Evolutionary conservation across 1,140 invertebrate genomes (phyloP).

Genomic region (Pantala flavescens): DNA sequence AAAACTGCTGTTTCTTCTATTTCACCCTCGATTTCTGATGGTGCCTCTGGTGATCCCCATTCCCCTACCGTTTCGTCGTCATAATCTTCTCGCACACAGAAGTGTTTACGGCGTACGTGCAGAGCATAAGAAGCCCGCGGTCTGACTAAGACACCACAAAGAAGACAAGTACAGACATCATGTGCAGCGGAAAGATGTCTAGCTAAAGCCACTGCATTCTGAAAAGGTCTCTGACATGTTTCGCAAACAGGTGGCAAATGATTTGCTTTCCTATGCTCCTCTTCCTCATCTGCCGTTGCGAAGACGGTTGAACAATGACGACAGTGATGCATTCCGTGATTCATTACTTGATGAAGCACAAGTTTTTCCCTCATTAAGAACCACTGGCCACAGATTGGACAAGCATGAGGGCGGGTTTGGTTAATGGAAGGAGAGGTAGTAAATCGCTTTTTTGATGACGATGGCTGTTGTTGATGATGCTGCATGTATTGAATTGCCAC

Average conservation of each 20-base stretch:
- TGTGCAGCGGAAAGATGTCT: slow-evolving; percentile 19
- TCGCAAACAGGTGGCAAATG: slow-evolving; percentile 21
- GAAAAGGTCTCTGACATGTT: slow-evolving; percentile 17
- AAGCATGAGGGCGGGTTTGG: slow-evolving; percentile 18
- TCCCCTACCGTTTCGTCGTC: slow-evolving; percentile 16
- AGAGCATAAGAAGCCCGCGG: slow-evolving; percentile 21
- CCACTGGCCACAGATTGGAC: slow-evolving; percentile 21
- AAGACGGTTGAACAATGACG: slow-evolving; percentile 21
- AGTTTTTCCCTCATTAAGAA: slow-evolving; percentile 23
- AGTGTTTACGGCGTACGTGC: slow-evolving; percentile 21
- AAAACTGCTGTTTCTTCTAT: slow-evolving; percentile 1
- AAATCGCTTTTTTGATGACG: not conserved
- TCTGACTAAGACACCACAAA: slow-evolving; percentile 22
- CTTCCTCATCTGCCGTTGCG: slow-evolving; percentile 16
- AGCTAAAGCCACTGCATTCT: slow-evolving; percentile 14
- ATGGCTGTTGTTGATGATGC: not conserved
- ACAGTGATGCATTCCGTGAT: slow-evolving; percentile 21
- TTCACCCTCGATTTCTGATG: not conserved
- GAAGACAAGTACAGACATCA: slow-evolving; percentile 20
- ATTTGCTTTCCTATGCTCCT: slow-evolving; percentile 17
- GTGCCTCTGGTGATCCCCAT: slow-evolving; percentile 6
- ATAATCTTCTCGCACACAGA: slow-evolving; percentile 15
- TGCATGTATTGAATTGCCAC: slow-evolving; percentile 10
- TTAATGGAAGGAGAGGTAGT: not conserved
- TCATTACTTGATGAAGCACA: slow-evolving; percentile 22